Conservation (phyloP, 2,888 invertebrate species). For the Sipha maydis region DNA sequence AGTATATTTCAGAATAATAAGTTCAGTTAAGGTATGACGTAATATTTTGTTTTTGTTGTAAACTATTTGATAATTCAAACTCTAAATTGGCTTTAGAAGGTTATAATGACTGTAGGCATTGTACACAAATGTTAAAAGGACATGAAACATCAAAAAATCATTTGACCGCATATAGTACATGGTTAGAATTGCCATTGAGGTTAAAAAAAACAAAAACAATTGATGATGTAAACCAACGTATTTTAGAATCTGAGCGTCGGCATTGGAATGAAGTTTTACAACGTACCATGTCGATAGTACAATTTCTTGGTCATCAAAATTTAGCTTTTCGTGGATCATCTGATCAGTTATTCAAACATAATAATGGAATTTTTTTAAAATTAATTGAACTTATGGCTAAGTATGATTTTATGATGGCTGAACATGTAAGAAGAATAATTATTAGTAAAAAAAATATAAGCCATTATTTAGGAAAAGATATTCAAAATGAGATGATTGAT, state of each 20-base stretch:
- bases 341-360: background rate
- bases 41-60: conserved; percentile 63
- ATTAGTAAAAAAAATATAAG: no score
- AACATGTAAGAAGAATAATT: conserved; percentile 9
- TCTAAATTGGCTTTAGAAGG: conserved; percentile 60
- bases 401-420: conserved; percentile 31
- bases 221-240: background rate
- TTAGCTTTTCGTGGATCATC: background rate
- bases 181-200: conserved; percentile 26
- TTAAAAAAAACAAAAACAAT: conserved; percentile 19
- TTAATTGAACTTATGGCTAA: conserved; percentile 9
- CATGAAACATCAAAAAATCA: conserved; percentile 59
- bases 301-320: conserved; percentile 4
- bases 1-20: no score
- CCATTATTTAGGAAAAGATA: no score
- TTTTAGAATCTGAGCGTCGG: background rate
- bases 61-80: conserved; percentile 58
- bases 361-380: background rate
- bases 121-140: conserved; percentile 60
- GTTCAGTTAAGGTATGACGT: no score
- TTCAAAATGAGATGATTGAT: no score
- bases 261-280: background rate
- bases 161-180: conserved; percentile 29
- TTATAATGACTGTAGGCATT: conserved; percentile 63
- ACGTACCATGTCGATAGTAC: background rate